Conservation (phyloP, 2,797 vertebrate species). For the Sus cebifrons region DNA sequence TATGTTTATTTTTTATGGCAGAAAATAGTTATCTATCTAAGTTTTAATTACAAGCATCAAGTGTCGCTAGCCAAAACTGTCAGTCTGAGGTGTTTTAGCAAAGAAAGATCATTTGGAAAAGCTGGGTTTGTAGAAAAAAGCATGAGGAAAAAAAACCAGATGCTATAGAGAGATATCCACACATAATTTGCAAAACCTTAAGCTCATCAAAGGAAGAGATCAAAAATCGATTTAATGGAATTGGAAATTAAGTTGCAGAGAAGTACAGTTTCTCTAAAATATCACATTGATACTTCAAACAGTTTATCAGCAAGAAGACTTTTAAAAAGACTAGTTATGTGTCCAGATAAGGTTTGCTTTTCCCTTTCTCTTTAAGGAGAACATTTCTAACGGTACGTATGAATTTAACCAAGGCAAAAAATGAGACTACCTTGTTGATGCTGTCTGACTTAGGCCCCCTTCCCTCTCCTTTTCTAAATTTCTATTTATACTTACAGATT, state of each 20-base stretch:
- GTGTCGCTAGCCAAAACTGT: background rate
- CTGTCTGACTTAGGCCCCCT: background rate
- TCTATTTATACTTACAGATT: background rate
- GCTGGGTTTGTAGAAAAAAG: background rate
- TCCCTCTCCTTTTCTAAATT: background rate
- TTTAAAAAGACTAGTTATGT: background rate
- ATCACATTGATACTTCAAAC: conserved; percentile 50
- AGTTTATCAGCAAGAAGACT: conserved; percentile 64
- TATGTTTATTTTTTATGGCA: conserved; percentile 26
- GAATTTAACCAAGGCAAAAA: background rate
- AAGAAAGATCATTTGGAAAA: conserved; percentile 40
- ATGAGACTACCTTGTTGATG: background rate
- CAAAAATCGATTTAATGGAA: conserved; percentile 73
- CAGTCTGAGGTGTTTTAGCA: background rate
- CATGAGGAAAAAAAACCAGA: background rate
- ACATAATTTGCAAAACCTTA: background rate
- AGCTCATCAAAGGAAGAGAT: conserved; percentile 75
- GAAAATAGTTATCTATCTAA: background rate
- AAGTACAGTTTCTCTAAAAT: conserved; percentile 63
- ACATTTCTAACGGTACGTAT: background rate
- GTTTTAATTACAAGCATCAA: conserved; percentile 59
- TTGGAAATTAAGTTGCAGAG: conserved; percentile 75
- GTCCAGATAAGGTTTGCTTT: background rate
- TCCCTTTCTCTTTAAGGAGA: background rate
- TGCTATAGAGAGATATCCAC: background rate